Conservation (phyloP, 1,140 invertebrate genomes). For the Drosophila pseudoobscura region DNA sequence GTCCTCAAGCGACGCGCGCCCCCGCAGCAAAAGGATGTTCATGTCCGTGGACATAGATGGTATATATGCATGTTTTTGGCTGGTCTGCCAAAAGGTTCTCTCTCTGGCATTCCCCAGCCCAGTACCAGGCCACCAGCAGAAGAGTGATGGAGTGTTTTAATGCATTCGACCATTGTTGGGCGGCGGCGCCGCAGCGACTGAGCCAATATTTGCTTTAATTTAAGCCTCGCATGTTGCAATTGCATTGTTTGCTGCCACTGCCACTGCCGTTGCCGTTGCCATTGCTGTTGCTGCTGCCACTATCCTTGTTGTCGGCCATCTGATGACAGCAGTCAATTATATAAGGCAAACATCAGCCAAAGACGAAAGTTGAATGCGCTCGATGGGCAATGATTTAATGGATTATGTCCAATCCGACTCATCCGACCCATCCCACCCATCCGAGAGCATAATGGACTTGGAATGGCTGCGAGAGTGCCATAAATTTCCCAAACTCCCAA, state of each 20-base stretch:
- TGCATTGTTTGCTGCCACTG: slow-evolving; percentile 44
- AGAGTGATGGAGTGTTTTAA: slow-evolving; percentile 76
- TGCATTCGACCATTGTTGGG: slow-evolving; percentile 74
- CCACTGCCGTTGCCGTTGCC: slow-evolving; percentile 16
- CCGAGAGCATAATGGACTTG: slow-evolving; percentile 9
- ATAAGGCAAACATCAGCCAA: slow-evolving; percentile 52
- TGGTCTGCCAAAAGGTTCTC: slow-evolving; percentile 59
- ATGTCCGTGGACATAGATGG: neutral
- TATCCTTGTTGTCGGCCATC: slow-evolving; percentile 39
- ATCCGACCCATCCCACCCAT: neutral
- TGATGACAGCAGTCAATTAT: slow-evolving; percentile 61
- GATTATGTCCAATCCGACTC: neutral
- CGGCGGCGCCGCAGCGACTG: slow-evolving; percentile 64
- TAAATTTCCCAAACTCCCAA: neutral
- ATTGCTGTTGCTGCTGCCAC: slow-evolving; percentile 19
- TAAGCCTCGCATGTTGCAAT: slow-evolving; percentile 75
- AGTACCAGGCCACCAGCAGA: neutral
- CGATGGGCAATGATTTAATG: slow-evolving; percentile 35
- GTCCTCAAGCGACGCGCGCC: slow-evolving; percentile 21
- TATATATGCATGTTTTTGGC: slow-evolving; percentile 41
- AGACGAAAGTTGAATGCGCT: slow-evolving; percentile 58
- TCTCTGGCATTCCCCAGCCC: neutral
- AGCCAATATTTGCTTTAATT: slow-evolving; percentile 80
- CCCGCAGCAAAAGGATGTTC: slow-evolving; percentile 18
- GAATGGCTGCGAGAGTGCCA: neutral